A percentile compares a stretch with the other conserved stretches of the same genome.
Evolutionary conservation across 2,113 vertebrate species (phyloP).

Genomic region (Tylochromis polylepis): DNA sequence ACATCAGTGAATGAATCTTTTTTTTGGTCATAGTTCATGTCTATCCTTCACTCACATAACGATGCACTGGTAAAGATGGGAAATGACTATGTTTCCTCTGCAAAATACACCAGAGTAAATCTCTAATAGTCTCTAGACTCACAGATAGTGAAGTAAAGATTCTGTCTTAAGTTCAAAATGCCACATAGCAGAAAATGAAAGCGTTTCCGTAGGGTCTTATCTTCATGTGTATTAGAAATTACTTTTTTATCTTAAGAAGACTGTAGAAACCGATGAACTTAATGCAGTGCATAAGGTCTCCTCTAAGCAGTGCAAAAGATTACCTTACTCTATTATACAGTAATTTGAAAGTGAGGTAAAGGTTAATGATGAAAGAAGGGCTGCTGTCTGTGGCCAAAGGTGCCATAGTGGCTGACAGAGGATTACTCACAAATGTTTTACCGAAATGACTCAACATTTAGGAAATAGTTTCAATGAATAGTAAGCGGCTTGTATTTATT

Average conservation of each 20-base stretch:
- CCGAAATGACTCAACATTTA: slow-evolving; percentile 24
- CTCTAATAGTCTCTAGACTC: slow-evolving; percentile 1
- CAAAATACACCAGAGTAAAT: not conserved
- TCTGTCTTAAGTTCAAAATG: slow-evolving; percentile 50
- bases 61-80: not conserved
- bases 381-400: slow-evolving; percentile 48
- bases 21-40: not conserved
- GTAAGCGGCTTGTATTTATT: slow-evolving; percentile 2
- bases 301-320: slow-evolving; percentile 60
- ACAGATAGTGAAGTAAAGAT: slow-evolving; percentile 26
- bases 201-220: slow-evolving; percentile 44
- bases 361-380: slow-evolving; percentile 71
- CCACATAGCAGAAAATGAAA: slow-evolving; percentile 46
- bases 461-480: slow-evolving; percentile 9
- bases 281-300: slow-evolving; percentile 61
- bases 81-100: not conserved
- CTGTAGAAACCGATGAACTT: slow-evolving; percentile 59
- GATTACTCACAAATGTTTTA: slow-evolving; percentile 45
- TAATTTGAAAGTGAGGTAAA: slow-evolving; percentile 69
- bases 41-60: not conserved
- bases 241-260: slow-evolving; percentile 59
- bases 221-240: slow-evolving; percentile 54
- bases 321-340: slow-evolving; percentile 65
- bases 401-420: slow-evolving; percentile 22
- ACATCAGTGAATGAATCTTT: slow-evolving; percentile 34